These are phyloP conservation scores for Emydoidea blandingii DNA, from an alignment of 2,797 vertebrate species.

Conservation along the genomic window DNA sequence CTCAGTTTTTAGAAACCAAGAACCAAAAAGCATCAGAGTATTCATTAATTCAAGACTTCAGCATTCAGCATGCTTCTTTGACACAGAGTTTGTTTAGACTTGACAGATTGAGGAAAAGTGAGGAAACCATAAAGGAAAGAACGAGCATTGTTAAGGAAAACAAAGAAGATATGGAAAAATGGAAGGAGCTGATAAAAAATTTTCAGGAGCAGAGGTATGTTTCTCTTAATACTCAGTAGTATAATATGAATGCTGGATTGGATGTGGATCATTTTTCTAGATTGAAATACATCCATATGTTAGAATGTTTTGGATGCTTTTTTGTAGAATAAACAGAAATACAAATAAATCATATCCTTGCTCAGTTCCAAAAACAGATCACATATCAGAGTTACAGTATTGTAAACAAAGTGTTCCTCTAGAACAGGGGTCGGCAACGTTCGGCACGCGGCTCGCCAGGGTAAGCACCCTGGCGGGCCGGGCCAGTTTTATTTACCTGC, in stretches of 20 bases:
- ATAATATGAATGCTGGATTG: not conserved
- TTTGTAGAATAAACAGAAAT: not conserved
- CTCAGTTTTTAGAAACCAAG: constrained; percentile 68
- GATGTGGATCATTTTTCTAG: not conserved
- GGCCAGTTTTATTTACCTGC: too few relatives aligned
- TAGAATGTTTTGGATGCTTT: not conserved
- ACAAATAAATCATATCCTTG: not conserved
- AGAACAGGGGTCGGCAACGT: not conserved
- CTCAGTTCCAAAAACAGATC: not conserved
- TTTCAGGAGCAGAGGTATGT: constrained; percentile 63
- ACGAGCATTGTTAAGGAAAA: constrained; percentile 1
- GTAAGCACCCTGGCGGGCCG: too few relatives aligned
- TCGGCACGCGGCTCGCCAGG: too few relatives aligned
- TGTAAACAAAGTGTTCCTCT: not conserved
- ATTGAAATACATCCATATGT: not conserved
- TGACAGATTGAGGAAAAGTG: constrained; percentile 28
- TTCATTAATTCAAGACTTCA: constrained; percentile 63
- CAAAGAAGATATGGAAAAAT: constrained; percentile 37
- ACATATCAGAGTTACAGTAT: not conserved
- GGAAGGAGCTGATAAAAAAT: constrained; percentile 40
- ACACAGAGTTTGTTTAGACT: constrained; percentile 56
- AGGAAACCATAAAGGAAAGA: constrained; percentile 41
- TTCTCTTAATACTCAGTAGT: not conserved
- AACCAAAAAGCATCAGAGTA: constrained; percentile 40
- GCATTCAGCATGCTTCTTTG: constrained; percentile 57